phyloP scores from a whole-genome alignment of 2,797 vertebrate species.

The Kryptolebias ocellatus region DNA sequence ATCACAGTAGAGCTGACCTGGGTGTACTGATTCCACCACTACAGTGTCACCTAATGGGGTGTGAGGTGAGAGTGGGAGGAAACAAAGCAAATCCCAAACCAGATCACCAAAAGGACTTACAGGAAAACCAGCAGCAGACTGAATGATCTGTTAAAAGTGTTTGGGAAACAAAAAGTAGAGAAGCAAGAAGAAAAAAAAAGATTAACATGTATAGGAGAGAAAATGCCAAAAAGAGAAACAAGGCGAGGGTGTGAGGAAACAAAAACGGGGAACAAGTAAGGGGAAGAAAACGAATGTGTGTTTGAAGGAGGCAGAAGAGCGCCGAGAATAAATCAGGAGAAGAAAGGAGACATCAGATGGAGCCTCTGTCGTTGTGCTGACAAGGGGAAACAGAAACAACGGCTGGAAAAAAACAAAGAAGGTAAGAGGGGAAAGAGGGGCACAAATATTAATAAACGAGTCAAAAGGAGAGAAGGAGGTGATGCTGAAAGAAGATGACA shows the following conservation, averaged over 20 bases:
- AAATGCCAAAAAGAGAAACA: neutral
- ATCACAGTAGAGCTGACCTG: slow-evolving; percentile 27
- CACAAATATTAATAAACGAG: slow-evolving; percentile 1
- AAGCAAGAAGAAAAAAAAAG: neutral
- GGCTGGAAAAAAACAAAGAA: neutral
- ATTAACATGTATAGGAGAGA: neutral
- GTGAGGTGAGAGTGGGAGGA: slow-evolving; percentile 28
- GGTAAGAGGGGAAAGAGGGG: neutral
- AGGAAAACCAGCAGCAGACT: slow-evolving; percentile 58
- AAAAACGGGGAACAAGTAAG: neutral
- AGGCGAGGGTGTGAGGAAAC: neutral
- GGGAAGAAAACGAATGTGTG: neutral
- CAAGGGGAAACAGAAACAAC: slow-evolving; percentile 8
- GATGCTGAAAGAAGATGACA: slow-evolving; percentile 33
- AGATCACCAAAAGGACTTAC: slow-evolving; percentile 63
- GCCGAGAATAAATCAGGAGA: neutral
- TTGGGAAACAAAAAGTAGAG: slow-evolving; percentile 28
- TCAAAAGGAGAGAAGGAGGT: slow-evolving; percentile 14
- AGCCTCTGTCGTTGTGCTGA: slow-evolving; percentile 11
- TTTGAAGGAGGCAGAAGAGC: neutral
- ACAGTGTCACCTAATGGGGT: slow-evolving; percentile 35
- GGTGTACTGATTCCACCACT: slow-evolving; percentile 40
- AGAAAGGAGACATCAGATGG: neutral
- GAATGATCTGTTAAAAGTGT: slow-evolving; percentile 38
- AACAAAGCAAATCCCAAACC: slow-evolving; percentile 60